Conservation (phyloP, 1,140 invertebrate species). For the Cyclina sinensis region DNA sequence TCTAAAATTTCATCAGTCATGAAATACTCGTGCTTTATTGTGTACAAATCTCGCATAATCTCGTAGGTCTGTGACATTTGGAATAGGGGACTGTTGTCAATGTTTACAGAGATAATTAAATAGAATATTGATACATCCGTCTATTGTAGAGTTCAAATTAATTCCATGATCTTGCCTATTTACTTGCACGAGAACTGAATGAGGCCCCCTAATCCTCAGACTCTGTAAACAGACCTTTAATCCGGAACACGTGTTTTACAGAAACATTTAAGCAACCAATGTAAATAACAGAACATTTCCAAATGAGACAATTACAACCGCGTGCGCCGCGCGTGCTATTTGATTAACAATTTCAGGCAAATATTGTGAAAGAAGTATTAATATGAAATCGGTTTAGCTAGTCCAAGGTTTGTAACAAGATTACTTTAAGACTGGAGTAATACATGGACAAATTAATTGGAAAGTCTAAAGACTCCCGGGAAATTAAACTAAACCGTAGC, state of each 20-base stretch:
- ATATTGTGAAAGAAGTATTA: slow-evolving; percentile 58
- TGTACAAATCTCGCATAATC: not conserved
- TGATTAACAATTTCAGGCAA: slow-evolving; percentile 59
- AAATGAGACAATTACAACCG: slow-evolving; percentile 60
- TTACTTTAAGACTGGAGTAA: slow-evolving; percentile 40
- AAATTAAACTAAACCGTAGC: slow-evolving; percentile 27
- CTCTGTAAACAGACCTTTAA: slow-evolving; percentile 62
- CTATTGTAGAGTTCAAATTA: slow-evolving; percentile 64
- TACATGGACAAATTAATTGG: slow-evolving; percentile 51
- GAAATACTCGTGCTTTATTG: slow-evolving; percentile 6
- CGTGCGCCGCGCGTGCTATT: slow-evolving; percentile 65
- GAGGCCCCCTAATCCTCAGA: slow-evolving; percentile 19
- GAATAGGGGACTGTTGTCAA: not conserved
- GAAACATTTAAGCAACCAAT: slow-evolving; percentile 61
- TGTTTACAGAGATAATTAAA: slow-evolving; percentile 67
- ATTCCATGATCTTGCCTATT: slow-evolving; percentile 55
- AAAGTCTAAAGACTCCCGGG: slow-evolving; percentile 36
- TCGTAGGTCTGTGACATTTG: not conserved
- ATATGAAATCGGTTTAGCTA: slow-evolving; percentile 59
- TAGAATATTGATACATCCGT: slow-evolving; percentile 65
- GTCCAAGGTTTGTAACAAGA: slow-evolving; percentile 43
- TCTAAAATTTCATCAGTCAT: too few relatives aligned
- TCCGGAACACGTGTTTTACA: slow-evolving; percentile 65
- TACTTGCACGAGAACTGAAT: slow-evolving; percentile 40
- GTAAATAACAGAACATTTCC: slow-evolving; percentile 63